These are phyloP conservation scores for Falcunculus frontatus DNA, from an alignment of 2,113 vertebrate genomes.

Conservation along the genomic window DNA sequence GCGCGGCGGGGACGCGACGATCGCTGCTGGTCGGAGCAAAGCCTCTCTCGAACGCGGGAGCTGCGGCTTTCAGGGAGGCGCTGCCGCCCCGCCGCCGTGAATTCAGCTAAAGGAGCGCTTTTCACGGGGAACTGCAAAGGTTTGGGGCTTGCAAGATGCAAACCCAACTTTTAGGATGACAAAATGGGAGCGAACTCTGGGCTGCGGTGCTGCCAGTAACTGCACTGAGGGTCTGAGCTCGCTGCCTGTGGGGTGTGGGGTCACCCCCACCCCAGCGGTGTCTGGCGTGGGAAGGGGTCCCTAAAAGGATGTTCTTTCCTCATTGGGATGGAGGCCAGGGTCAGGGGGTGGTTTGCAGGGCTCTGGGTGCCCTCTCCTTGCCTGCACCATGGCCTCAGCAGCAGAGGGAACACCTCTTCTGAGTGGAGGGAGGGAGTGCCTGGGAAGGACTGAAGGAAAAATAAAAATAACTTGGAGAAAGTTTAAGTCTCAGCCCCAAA, in stretches of 20 bases:
- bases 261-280: rapidly evolving
- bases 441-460: background rate
- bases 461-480: background rate
- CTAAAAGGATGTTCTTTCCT: background rate
- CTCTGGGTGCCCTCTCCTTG: background rate
- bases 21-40: background rate
- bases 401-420: background rate
- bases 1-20: background rate
- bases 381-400: rapidly evolving
- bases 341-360: background rate
- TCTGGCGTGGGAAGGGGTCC: rapidly evolving
- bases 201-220: background rate
- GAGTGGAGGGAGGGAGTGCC: rapidly evolving
- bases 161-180: background rate
- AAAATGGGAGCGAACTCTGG: background rate
- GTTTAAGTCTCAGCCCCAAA: background rate
- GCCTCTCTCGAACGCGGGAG: background rate
- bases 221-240: rapidly evolving
- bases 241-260: background rate
- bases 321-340: rapidly evolving
- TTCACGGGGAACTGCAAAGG: background rate
- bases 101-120: rapidly evolving
- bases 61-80: background rate
- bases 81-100: background rate
- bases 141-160: background rate